Conservation (phyloP, 1,140 invertebrate genomes). For the Drosophila watanabei region DNA sequence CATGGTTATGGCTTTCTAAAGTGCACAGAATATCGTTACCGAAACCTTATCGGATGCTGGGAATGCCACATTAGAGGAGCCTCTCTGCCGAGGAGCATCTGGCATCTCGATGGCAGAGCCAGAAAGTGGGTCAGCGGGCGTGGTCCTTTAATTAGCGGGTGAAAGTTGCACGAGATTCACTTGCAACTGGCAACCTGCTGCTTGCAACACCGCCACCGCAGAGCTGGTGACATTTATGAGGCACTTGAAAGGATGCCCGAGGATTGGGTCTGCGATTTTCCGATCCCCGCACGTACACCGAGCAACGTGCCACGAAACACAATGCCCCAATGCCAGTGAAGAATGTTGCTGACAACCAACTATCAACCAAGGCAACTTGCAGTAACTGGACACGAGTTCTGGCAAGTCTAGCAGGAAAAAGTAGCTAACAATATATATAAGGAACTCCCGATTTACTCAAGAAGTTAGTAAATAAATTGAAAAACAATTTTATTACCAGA, state of each 20-base stretch:
- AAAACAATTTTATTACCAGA: not conserved
- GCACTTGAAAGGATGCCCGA: slow-evolving; percentile 75
- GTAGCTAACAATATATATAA: not conserved
- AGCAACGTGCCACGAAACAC: slow-evolving; percentile 62
- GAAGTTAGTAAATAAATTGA: not conserved
- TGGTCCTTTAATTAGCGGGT: slow-evolving; percentile 72
- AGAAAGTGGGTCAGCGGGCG: slow-evolving; percentile 68
- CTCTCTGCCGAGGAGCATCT: slow-evolving; percentile 12
- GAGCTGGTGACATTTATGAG: slow-evolving; percentile 76
- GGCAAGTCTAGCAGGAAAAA: not conserved
- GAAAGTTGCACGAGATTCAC: slow-evolving; percentile 75
- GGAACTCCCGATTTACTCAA: rapidly evolving
- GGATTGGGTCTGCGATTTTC: slow-evolving; percentile 4
- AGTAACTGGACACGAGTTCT: not conserved
- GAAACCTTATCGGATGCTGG: not conserved
- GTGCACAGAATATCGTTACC: not conserved
- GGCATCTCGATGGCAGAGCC: slow-evolving; percentile 1
- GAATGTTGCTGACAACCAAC: slow-evolving; percentile 62
- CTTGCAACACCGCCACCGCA: slow-evolving; percentile 21
- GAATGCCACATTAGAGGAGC: not conserved
- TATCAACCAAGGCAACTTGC: slow-evolving; percentile 1
- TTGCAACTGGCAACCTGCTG: slow-evolving; percentile 24
- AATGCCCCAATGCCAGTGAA: slow-evolving; percentile 53
- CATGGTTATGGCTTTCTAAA: not conserved
- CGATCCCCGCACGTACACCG: slow-evolving; percentile 56